phyloP scores from a whole-genome alignment of 2,113 vertebrate genomes.

The Atlantisia rogersi region DNA sequence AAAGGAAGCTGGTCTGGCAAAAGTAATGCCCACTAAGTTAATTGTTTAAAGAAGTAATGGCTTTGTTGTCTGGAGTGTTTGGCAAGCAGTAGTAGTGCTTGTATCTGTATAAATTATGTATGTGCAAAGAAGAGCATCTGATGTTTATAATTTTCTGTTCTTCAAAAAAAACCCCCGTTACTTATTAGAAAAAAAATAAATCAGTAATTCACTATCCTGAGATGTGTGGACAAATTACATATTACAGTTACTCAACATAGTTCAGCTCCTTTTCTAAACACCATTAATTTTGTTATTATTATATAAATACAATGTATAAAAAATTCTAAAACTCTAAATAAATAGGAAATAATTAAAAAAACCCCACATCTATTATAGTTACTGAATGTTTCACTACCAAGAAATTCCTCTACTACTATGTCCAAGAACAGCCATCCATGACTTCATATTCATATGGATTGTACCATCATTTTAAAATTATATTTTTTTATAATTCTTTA shows the following conservation, averaged over 20 bases:
- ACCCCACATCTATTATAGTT: not conserved
- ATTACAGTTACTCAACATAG: not conserved
- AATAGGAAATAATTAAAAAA: not conserved
- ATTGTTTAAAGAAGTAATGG: not conserved
- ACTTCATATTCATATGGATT: not conserved
- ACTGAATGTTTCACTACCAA: not conserved
- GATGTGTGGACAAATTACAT: not conserved
- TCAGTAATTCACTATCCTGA: not conserved
- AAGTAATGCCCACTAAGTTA: not conserved
- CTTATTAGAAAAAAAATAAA: too few species aligned
- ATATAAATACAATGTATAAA: not conserved
- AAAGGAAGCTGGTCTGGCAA: not conserved
- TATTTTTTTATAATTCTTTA: not conserved
- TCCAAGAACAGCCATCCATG: not conserved
- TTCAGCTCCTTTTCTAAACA: not conserved
- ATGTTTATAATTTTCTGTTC: not conserved
- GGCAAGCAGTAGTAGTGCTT: not conserved
- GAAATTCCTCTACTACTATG: not conserved
- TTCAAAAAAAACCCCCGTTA: not conserved
- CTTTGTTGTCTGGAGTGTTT: not conserved
- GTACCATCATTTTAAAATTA: not conserved
- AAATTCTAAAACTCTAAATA: not conserved
- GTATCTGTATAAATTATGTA: not conserved
- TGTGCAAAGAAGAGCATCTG: not conserved
- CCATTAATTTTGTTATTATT: not conserved